Conservation (phyloP, 2,113 vertebrate genomes). For the Clarias batrachus region DNA sequence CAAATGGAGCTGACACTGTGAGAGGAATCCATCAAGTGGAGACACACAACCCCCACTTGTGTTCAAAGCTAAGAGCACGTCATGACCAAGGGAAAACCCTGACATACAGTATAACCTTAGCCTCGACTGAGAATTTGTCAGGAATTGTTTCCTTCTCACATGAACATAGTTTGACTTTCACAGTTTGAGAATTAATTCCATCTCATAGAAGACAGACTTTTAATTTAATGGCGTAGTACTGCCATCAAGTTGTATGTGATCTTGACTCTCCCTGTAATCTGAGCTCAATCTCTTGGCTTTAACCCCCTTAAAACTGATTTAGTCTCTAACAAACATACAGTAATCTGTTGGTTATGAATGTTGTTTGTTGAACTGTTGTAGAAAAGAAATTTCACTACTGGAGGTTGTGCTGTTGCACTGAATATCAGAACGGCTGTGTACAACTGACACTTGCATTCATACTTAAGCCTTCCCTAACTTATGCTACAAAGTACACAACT, state of each 20-base stretch:
- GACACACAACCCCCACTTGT: too few relatives aligned
- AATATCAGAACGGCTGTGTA: too few relatives aligned
- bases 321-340: too few relatives aligned
- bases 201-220: not conserved
- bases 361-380: too few relatives aligned
- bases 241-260: not conserved
- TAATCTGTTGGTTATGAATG: too few relatives aligned
- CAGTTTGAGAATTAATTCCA: not conserved
- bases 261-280: not conserved
- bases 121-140: not conserved
- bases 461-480: not conserved
- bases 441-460: not conserved
- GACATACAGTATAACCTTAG: not conserved
- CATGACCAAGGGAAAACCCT: too few relatives aligned
- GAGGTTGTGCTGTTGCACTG: too few relatives aligned
- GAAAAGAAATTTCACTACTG: too few relatives aligned
- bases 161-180: not conserved
- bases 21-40: too few relatives aligned
- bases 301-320: not conserved
- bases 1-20: too few relatives aligned
- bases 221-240: not conserved
- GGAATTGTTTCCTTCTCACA: not conserved
- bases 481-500: not conserved
- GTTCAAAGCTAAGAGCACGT: too few relatives aligned
- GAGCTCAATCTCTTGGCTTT: not conserved